Base-by-base conservation (phyloP, 2,888 invertebrate species). In the Lithophane ornitopus region DNA sequence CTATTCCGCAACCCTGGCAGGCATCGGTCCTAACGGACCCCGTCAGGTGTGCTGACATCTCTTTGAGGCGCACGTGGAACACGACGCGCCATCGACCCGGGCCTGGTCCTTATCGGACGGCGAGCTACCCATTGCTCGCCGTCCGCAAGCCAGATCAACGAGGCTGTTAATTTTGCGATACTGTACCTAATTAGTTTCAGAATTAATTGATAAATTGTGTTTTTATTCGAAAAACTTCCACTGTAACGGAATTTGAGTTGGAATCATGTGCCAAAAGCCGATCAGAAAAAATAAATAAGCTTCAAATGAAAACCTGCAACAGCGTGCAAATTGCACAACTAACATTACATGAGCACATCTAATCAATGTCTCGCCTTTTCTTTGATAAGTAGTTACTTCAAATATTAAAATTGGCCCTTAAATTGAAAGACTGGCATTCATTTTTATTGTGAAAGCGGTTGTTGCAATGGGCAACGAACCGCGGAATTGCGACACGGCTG, bases 371-470 rank as follows among this genome's bases (percentile, higher is more conserved):
- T 58, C 56, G 72, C 52, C 9, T 73, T 73, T 80, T 66, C 61
- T 71, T 56, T 75, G 41, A 85, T 67, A 76, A 26, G 39, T 59
- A 67, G 2, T 54, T 71, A 80, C 72, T 68, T 71, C 14, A 66
- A 63, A 65, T 66, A 77, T 69, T 78, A 74, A 62, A 74, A 41
- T 66, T 12, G 77, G 87, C 87, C 87, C 88, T 88, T 87, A 58
- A 72, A 75, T 68, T 74, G 58, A 41, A 70, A 80, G 69, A 65
- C 68, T 63, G 62, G 8, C 70, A 34, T 52, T 72, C 34, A 46
- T 76, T 76, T 49, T 63, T 68, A 76, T 88, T 87, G 77, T 85
- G 88, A 88, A 88, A 88, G 84, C 22, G 8, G 1, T 16, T 88
- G 73, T 77, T 52, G 88, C 84, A 88, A 88, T 68, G 76, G 1